Evolutionary conservation across 2,113 vertebrate species (phyloP).

Genomic region (Ondatra zibethicus): DNA sequence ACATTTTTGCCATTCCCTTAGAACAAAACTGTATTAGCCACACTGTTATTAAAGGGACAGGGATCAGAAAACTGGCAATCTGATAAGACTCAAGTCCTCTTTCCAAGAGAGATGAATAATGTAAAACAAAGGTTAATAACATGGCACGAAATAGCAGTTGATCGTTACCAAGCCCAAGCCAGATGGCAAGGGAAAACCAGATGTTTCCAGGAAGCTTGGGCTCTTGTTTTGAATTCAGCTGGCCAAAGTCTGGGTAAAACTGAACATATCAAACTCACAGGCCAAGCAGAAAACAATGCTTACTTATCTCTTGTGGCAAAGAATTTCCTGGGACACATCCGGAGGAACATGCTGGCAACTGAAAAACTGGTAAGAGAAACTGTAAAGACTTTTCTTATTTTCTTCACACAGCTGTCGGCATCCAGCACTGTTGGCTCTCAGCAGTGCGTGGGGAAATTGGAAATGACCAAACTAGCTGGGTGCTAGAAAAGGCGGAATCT

Average conservation of each 20-base stretch:
- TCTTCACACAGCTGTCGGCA: background rate
- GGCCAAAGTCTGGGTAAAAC: slow-evolving; percentile 45
- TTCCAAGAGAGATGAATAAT: slow-evolving; percentile 56
- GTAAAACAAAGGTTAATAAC: slow-evolving; percentile 57
- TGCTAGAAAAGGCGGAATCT: background rate
- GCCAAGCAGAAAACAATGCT: slow-evolving; percentile 16
- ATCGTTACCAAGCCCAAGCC: slow-evolving; percentile 37
- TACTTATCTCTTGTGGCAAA: background rate
- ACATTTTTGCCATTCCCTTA: background rate
- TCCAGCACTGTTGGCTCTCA: background rate
- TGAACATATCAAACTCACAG: background rate
- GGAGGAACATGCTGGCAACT: slow-evolving; percentile 2
- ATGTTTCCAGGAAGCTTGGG: slow-evolving; percentile 67
- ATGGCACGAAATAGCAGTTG: slow-evolving; percentile 51
- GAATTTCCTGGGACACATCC: background rate
- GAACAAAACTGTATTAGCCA: background rate
- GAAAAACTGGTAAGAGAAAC: background rate
- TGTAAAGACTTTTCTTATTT: background rate
- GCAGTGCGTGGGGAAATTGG: background rate
- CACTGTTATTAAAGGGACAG: slow-evolving; percentile 27
- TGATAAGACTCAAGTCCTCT: slow-evolving; percentile 25
- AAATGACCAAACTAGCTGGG: background rate
- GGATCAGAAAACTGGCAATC: background rate
- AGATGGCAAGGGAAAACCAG: slow-evolving; percentile 57
- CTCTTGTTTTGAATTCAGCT: slow-evolving; percentile 62